phyloP scores from a whole-genome alignment of 1,140 invertebrate species.

The Achroia grisella region DNA sequence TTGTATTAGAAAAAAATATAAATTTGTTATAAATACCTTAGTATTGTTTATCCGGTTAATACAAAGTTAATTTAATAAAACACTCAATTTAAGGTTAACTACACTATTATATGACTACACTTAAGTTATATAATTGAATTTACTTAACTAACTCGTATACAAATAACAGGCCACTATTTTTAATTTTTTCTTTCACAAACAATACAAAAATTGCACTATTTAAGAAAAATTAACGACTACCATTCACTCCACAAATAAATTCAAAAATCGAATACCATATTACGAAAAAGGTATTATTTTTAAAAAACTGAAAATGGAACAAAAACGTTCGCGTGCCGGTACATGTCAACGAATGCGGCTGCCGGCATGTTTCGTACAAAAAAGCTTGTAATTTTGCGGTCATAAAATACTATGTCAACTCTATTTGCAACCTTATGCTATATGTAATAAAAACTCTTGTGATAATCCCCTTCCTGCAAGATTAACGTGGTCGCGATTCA shows the following conservation, averaged over 20 bases:
- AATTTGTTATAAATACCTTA: too few species aligned
- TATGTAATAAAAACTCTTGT: conserved; percentile 5
- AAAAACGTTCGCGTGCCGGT: conserved; percentile 66
- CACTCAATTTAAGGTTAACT: too few species aligned
- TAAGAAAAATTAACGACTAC: neutral
- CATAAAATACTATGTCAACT: conserved; percentile 11
- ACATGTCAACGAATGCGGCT: conserved; percentile 65
- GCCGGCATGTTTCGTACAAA: conserved; percentile 40
- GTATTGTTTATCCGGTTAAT: too few species aligned
- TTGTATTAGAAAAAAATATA: too few species aligned
- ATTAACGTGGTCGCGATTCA: conserved; percentile 27
- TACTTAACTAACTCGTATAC: conserved; percentile 21
- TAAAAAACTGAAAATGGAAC: conserved; percentile 47
- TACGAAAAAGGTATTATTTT: conserved; percentile 36
- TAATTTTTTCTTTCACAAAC: conserved; percentile 1
- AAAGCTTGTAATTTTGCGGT: conserved; percentile 26
- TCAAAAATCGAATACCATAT: conserved; percentile 35
- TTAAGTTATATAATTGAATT: neutral
- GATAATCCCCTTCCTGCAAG: conserved; percentile 13
- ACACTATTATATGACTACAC: too few species aligned
- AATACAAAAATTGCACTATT: neutral
- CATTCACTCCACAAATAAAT: conserved; percentile 14
- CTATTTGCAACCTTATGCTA: conserved; percentile 20
- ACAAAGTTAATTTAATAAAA: too few species aligned
- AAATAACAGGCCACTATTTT: conserved; percentile 24